Evolutionary conservation across 1,140 invertebrate species (phyloP), one percentile per base, ranked within the genome.

Genomic region (Geopemphigus sp.): DNA sequence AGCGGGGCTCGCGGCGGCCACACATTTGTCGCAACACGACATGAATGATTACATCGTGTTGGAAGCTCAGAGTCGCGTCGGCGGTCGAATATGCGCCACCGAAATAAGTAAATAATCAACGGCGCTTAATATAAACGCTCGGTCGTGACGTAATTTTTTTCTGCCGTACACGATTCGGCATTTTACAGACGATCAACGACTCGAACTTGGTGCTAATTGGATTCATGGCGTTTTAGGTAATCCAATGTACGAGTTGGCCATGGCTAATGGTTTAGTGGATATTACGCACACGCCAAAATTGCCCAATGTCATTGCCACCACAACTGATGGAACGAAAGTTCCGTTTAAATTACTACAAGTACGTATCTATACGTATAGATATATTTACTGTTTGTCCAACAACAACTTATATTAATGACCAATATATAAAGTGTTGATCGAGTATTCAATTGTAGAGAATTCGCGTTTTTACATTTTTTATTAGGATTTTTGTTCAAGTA

Each of bases 121-220:
- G 8, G 32, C 32, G 32, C 8, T 39, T 39, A 39, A 39, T n/a
- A n/a, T n/a, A 39, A 39, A 8, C 32, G 32, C 8, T 3, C 32
- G 8, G 8, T 39, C 32, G 32, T 39, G 3, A 39, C 32, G 32
- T 39, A 39, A 39, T 39, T 39, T 39, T 39, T 39, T 8, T 3
- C 32, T n/a, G n/a, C n/a, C n/a, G n/a, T n/a, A n/a, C n/a, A n/a
- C n/a, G n/a, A n/a, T n/a, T n/a, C n/a, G n/a, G 32, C 32, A 39
- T 39, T 50, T 68, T 63, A 78, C 80, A 90, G 90, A 88, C 56
- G 84, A 84, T 12, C 84, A 87, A 78, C 88, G 88, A 84, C 88
- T 96, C 47, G 95, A 97, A 87, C 85, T 96, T 57, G 95, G 95
- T 80, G 95, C 95, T 54, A 96, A 96, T 84, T 97, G 94, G 93